Conservation (phyloP, 30 jellyfish, hydroid and myxozoan genomes). For the Hydractinia symbiolongicarpus region DNA sequence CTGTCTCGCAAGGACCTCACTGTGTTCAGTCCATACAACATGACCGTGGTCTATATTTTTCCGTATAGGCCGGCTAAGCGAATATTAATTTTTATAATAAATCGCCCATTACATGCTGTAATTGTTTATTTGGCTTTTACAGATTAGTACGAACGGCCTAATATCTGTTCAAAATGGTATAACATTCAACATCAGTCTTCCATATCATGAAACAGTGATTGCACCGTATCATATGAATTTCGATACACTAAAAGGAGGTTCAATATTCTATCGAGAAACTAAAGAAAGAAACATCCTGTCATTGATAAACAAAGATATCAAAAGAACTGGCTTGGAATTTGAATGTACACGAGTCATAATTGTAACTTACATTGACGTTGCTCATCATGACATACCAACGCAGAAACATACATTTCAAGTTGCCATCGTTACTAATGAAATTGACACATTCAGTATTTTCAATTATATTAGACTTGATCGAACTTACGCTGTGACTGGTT, state of each 20-base stretch:
- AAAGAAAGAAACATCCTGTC: not conserved
- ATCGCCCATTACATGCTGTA: too few species aligned
- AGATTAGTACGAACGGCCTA: not conserved
- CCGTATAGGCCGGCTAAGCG: too few species aligned
- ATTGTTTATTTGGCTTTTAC: not conserved
- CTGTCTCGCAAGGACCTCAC: too few species aligned
- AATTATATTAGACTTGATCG: slow-evolving; percentile 2
- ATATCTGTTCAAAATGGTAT: not conserved
- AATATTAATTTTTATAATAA: too few species aligned
- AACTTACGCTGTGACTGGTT: slow-evolving; percentile 2
- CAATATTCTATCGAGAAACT: slow-evolving; percentile 3
- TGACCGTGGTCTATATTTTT: too few species aligned
- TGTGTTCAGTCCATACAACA: too few species aligned
- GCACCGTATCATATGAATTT: not conserved
- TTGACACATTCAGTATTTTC: not conserved
- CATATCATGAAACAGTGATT: not conserved
- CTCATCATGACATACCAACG: not conserved
- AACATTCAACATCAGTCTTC: not conserved
- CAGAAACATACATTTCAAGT: slow-evolving; percentile 7
- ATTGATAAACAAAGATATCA: not conserved
- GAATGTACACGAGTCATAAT: not conserved
- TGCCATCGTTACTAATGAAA: not conserved
- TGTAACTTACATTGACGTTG: not conserved
- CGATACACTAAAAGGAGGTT: not conserved
- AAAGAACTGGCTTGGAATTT: not conserved